These are phyloP conservation scores for Taeniopygia guttata DNA, from an alignment of 2,797 vertebrate species.

Conservation along the genomic window DNA sequence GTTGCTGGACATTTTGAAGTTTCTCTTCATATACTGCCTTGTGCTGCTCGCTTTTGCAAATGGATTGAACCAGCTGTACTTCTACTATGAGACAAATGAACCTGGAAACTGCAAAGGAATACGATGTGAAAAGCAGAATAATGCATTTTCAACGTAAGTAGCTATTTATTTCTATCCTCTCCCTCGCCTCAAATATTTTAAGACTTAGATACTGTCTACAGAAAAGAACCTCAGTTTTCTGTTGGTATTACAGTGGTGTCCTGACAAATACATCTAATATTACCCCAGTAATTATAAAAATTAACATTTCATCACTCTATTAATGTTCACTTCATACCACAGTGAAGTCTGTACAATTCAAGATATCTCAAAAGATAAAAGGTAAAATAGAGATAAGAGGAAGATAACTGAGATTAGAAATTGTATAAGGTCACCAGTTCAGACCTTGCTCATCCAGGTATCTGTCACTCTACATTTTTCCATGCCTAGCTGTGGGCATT, in stretches of 20 bases:
- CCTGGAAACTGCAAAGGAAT: constrained; percentile 86
- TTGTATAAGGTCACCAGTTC: neutral
- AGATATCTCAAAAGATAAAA: neutral
- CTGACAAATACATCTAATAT: neutral
- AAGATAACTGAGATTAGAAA: neutral
- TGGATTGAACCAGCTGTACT: constrained; percentile 96
- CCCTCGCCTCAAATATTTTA: neutral
- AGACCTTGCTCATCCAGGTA: neutral
- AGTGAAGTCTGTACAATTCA: neutral
- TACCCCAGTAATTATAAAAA: neutral
- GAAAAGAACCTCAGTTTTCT: neutral
- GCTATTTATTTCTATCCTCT: neutral
- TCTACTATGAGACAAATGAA: constrained; percentile 85
- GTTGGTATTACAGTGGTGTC: neutral
- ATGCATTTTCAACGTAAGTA: constrained; percentile 96
- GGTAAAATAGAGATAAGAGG: neutral
- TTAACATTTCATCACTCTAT: neutral
- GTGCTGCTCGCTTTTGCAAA: constrained; percentile 96
- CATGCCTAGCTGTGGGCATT: neutral
- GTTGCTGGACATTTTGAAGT: constrained; percentile 98
- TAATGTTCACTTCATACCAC: neutral
- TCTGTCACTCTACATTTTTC: neutral
- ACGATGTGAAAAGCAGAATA: constrained; percentile 90
- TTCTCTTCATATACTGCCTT: constrained; percentile 98
- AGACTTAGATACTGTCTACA: neutral